A percentile compares a stretch with the other conserved stretches of the same genome.
Conservation (phyloP, 2,888 invertebrate species). For the Quadriops clusia region DNA sequence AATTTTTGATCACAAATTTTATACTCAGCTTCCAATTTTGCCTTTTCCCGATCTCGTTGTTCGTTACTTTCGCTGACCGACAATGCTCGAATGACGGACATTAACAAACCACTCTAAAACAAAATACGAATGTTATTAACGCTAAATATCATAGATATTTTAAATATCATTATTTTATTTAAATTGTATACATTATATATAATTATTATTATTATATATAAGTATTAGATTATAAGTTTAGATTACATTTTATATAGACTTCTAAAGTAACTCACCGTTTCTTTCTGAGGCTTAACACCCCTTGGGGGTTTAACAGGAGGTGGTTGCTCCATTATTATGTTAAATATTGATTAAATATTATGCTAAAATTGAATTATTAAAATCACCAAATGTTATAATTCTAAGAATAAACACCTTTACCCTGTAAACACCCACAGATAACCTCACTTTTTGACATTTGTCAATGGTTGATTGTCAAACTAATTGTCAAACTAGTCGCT, state of each 20-base stretch:
- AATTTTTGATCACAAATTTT: slow-evolving; percentile 81
- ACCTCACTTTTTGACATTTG: too few relatives aligned
- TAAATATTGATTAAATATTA: not conserved
- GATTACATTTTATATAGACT: slow-evolving; percentile 6
- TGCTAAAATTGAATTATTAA: not conserved
- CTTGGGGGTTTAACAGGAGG: slow-evolving; percentile 78
- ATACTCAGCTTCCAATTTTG: slow-evolving; percentile 86
- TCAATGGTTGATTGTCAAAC: too few relatives aligned
- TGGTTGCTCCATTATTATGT: slow-evolving; percentile 24
- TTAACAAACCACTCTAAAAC: slow-evolving; percentile 68
- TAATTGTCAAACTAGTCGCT: too few relatives aligned
- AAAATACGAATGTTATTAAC: not conserved
- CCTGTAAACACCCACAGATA: too few relatives aligned
- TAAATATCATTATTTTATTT: not conserved
- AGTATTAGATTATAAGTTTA: slow-evolving; percentile 1
- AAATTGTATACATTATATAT: not conserved
- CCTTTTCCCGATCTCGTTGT: slow-evolving; percentile 84
- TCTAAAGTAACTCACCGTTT: slow-evolving; percentile 55
- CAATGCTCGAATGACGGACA: slow-evolving; percentile 89
- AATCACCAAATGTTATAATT: too few relatives aligned
- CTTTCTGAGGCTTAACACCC: slow-evolving; percentile 75
- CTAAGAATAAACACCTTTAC: too few relatives aligned
- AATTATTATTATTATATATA: not conserved
- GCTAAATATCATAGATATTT: slow-evolving; percentile 2
- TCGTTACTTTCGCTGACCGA: slow-evolving; percentile 91